Evolutionary conservation across 2,888 invertebrate species (phyloP).

Genomic region (Carcina quercana): DNA sequence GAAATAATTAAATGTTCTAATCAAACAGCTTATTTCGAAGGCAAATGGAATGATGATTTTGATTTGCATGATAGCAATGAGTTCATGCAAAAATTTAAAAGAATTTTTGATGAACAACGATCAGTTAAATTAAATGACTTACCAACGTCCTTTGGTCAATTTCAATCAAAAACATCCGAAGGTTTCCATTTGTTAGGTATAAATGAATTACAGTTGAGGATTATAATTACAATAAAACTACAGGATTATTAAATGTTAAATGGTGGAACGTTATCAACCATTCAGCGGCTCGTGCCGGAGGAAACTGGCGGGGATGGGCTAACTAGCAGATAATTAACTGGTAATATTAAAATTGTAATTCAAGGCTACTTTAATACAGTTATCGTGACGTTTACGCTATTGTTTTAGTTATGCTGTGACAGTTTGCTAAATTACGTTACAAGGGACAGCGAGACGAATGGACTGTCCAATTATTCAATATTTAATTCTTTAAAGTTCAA

Average conservation of each 20-base stretch:
- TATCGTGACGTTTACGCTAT: conserved; percentile 23
- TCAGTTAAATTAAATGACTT: conserved; percentile 27
- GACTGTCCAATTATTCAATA: too few relatives aligned
- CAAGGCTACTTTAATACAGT: conserved; percentile 34
- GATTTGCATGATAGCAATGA: conserved; percentile 36
- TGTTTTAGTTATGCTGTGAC: conserved; percentile 14
- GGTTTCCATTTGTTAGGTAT: not conserved
- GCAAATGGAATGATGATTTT: conserved; percentile 20
- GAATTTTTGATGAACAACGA: conserved; percentile 20
- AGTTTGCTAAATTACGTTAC: too few relatives aligned
- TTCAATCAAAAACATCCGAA: conserved; percentile 4
- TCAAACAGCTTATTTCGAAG: conserved; percentile 21
- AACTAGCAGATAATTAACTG: conserved; percentile 24
- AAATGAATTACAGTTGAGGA: conserved; percentile 1
- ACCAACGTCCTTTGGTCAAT: conserved; percentile 11
- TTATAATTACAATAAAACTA: conserved; percentile 1
- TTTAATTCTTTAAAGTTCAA: too few relatives aligned
- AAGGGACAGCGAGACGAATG: too few relatives aligned
- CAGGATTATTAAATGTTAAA: conserved; percentile 1
- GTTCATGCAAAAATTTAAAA: conserved; percentile 37
- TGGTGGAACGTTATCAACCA: conserved; percentile 15
- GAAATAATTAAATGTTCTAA: conserved; percentile 5
- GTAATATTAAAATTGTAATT: conserved; percentile 41
- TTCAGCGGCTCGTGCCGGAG: conserved; percentile 21
- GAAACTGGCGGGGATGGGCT: conserved; percentile 33